phyloP scores from a whole-genome alignment of 2,888 invertebrate species.

The Trissonchulus sp. region DNA sequence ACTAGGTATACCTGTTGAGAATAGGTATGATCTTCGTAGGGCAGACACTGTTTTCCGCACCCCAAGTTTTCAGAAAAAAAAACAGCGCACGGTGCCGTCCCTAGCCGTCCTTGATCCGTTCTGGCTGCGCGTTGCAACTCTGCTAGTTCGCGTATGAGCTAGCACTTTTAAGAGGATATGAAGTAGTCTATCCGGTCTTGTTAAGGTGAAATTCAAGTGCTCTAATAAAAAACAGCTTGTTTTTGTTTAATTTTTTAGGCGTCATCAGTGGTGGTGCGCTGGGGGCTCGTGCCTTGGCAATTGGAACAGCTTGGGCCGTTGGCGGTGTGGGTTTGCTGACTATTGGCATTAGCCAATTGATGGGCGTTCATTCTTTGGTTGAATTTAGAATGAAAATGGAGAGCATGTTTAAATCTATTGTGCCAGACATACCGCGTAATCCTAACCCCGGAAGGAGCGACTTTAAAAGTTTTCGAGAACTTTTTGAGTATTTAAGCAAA shows the following conservation, averaged over 20 bases:
- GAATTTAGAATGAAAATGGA: conserved; percentile 32
- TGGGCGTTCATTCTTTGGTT: conserved; percentile 28
- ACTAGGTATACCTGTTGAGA: too few relatives aligned
- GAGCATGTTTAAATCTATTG: background rate
- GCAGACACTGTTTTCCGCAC: too few relatives aligned
- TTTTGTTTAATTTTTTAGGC: background rate
- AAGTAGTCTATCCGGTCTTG: too few relatives aligned
- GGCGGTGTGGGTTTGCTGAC: conserved; percentile 30
- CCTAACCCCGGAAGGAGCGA: conserved; percentile 26
- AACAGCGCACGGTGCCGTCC: too few relatives aligned
- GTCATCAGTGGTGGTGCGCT: background rate
- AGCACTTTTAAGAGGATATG: too few relatives aligned
- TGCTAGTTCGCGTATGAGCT: too few relatives aligned
- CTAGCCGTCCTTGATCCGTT: too few relatives aligned
- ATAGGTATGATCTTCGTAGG: too few relatives aligned
- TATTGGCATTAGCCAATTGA: conserved; percentile 11
- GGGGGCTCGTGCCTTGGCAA: conserved; percentile 26
- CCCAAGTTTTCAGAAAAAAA: too few relatives aligned
- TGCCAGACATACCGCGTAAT: conserved; percentile 24
- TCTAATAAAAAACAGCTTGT: too few relatives aligned
- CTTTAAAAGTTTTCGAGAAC: conserved; percentile 32
- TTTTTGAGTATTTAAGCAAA: conserved; percentile 29
- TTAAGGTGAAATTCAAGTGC: too few relatives aligned
- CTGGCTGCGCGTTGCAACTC: too few relatives aligned
- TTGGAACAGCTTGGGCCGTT: conserved; percentile 31